Evolutionary conservation across 2,888 invertebrate genomes (phyloP).

Genomic region (Calameuta filiformis): DNA sequence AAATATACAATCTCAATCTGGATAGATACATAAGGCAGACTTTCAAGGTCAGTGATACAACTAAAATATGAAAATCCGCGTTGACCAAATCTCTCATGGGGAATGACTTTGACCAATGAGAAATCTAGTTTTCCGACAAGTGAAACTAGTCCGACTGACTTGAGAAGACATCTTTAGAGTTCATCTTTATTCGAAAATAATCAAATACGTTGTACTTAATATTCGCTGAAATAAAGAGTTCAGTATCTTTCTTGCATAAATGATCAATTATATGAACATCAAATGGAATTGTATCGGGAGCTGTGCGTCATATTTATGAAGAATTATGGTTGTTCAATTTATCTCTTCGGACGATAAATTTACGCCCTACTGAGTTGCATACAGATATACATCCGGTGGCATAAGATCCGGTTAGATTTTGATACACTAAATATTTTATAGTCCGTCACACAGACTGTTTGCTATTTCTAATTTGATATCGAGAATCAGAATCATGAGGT

Average conservation of each 20-base stretch:
- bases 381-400: no score
- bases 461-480: no score
- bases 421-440: no score
- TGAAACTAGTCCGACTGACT: no score
- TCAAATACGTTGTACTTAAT: not conserved
- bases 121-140: not conserved
- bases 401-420: no score
- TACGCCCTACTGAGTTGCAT: not conserved
- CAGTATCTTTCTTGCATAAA: not conserved
- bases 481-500: no score
- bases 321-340: not conserved
- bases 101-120: not conserved
- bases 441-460: no score
- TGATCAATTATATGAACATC: not conserved
- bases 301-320: not conserved
- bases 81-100: no score
- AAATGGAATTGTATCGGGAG: not conserved
- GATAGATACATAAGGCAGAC: no score
- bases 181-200: not conserved
- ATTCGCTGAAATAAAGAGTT: not conserved
- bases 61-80: no score
- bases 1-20: not conserved
- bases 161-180: not conserved
- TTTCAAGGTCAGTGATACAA: no score
- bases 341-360: not conserved